Conservation (phyloP, 2,888 invertebrate species). For the Mimachlamys varia region DNA sequence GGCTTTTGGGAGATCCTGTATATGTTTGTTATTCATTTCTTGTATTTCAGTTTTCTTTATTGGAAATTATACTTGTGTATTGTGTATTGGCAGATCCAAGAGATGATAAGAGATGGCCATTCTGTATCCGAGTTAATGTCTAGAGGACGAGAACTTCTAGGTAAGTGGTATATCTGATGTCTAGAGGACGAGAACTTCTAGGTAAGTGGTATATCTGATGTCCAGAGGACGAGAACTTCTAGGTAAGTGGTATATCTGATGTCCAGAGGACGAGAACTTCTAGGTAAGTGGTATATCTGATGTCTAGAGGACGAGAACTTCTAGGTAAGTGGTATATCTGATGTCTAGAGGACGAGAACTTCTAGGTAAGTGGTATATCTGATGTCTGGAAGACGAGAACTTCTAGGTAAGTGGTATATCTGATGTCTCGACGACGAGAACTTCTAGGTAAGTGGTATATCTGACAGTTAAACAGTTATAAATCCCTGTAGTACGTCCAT, state of each 20-base stretch:
- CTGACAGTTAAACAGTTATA: too few species aligned
- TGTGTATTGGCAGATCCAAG: slow-evolving; percentile 77
- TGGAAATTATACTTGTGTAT: too few species aligned
- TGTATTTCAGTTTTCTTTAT: too few species aligned
- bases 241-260: slow-evolving; percentile 72
- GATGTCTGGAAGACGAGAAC: slow-evolving; percentile 70
- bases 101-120: slow-evolving; percentile 76
- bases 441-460: slow-evolving; percentile 70
- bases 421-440: slow-evolving; percentile 74
- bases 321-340: slow-evolving; percentile 55
- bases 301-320: too few species aligned
- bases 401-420: slow-evolving; percentile 71
- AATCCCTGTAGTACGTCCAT: too few species aligned
- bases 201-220: too few species aligned
- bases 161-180: too few species aligned
- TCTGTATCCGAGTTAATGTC: slow-evolving; percentile 70
- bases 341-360: slow-evolving; percentile 40
- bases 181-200: too few species aligned
- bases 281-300: too few species aligned
- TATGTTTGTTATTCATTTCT: too few species aligned
- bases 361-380: too few species aligned
- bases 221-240: slow-evolving; percentile 75
- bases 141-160: background rate
- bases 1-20: too few species aligned
- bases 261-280: slow-evolving; percentile 39